Evolutionary conservation across 2,797 vertebrate species (phyloP), one percentile per base, ranked within the genome.

Genomic region (Halcyon badia): DNA sequence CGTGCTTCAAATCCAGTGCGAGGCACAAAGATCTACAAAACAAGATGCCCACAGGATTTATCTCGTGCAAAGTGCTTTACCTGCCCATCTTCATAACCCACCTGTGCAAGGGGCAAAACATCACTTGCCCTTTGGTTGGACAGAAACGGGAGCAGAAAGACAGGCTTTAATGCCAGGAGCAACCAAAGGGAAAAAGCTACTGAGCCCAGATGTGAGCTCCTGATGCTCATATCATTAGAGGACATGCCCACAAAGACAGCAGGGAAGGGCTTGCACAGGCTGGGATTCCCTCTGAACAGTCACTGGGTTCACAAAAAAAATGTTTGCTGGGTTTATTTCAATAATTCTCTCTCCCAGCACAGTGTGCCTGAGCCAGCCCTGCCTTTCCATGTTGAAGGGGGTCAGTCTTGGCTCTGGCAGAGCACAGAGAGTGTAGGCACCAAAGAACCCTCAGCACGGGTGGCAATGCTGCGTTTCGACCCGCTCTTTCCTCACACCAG

Each of bases 361-460:
- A 3, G 19, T 35, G 14, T 17, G 24, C 28, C 73, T 28, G 35
- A 52, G 39, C 44, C 7, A 19, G 19, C 12, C 11, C 49, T 72
- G 12, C 3, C 26, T 4, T 80, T 17, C 41, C 41, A 3, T 3
- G 0, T 8, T 64, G 44, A 48, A 75, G 11, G 11, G 30, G 10
- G 5, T 31, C 60, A 70, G 10, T 25, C 7, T 52, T 18, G 21
- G 33, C 41, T 52, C 12, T 48, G 4, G n/a, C 26, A 72, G 41
- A 72, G 44, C 35, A 85, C 49, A 28, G 49, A 28, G 42, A 42
- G 49, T 16, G 26, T 60, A 68, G 12, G 21, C 2, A 37, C 18
- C 26, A 0, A 0, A 77, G 31, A 31, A 14, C 10, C 31, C 10
- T 77, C 6, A 2, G 33, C 24, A 10, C 0, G 1, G 42, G 30